A percentile compares a stretch with the other conserved stretches of the same genome.
Conservation (phyloP, 2,888 invertebrate species). For the Cabera pusaria region DNA sequence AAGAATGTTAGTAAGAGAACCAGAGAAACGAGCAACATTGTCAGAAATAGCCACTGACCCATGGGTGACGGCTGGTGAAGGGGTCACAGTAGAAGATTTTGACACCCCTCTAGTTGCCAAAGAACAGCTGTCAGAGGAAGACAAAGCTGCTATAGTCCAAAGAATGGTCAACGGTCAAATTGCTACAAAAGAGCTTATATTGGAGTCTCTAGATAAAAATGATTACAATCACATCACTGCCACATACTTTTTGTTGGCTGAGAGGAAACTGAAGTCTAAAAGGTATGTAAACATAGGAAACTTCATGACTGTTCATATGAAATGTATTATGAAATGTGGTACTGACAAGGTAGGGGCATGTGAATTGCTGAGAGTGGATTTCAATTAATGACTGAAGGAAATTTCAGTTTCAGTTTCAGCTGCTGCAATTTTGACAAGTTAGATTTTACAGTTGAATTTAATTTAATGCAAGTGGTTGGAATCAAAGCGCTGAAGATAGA, state of each 20-base stretch:
- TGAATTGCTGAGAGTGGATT: too few relatives aligned
- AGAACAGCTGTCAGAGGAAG: constrained; percentile 95
- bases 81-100: constrained; percentile 80
- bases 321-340: too few relatives aligned
- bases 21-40: constrained; percentile 94
- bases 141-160: constrained; percentile 95
- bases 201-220: constrained; percentile 96
- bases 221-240: constrained; percentile 99
- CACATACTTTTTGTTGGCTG: constrained; percentile 98
- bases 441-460: too few relatives aligned
- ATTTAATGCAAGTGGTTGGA: too few relatives aligned
- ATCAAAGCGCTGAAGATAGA: too few relatives aligned
- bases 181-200: constrained; percentile 96
- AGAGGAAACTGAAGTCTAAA: constrained; percentile 92
- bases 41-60: constrained; percentile 93
- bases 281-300: too few relatives aligned
- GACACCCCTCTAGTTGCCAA: constrained; percentile 93
- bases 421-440: too few relatives aligned
- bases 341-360: too few relatives aligned
- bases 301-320: too few relatives aligned
- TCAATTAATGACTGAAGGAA: too few relatives aligned
- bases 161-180: constrained; percentile 98
- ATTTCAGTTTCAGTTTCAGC: too few relatives aligned
- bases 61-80: constrained; percentile 88
- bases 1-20: constrained; percentile 96